Evolutionary conservation across 2,797 vertebrate species (phyloP).

Genomic region (Pseudocheirus occidentalis): DNA sequence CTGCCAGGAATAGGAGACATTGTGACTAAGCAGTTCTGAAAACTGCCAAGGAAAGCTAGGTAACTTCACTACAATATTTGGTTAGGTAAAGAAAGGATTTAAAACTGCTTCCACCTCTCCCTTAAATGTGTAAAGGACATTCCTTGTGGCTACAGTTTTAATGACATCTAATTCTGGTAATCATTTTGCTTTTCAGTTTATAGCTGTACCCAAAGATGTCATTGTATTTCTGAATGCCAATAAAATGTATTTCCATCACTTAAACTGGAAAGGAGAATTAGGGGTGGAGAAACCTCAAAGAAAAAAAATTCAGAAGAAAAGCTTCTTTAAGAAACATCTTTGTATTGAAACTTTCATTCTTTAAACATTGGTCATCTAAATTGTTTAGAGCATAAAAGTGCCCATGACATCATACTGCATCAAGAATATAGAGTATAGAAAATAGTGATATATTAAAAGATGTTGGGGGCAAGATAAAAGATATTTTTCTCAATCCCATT

Average conservation of each 20-base stretch:
- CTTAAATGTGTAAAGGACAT: background rate
- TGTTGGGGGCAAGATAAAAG: constrained; percentile 36
- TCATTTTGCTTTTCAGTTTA: background rate
- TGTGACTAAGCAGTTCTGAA: background rate
- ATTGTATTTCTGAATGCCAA: constrained; percentile 33
- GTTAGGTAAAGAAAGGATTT: background rate
- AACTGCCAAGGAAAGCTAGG: background rate
- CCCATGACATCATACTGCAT: constrained; percentile 53
- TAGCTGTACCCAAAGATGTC: background rate
- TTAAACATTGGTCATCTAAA: constrained; percentile 58
- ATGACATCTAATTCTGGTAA: background rate
- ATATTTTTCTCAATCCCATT: constrained; percentile 56
- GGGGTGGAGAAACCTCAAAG: background rate
- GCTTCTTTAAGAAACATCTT: constrained; percentile 19
- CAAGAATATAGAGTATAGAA: constrained; percentile 42
- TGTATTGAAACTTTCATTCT: constrained; percentile 50
- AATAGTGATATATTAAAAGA: constrained; percentile 63
- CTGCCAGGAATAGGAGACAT: background rate
- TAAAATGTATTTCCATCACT: constrained; percentile 17
- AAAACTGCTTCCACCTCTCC: background rate
- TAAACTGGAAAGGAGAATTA: constrained; percentile 36
- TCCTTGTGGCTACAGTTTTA: background rate
- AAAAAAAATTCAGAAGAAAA: constrained; percentile 18
- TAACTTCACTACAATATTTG: background rate
- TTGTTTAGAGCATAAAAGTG: constrained; percentile 51